These are phyloP conservation scores for Mayetiola destructor DNA, from an alignment of 2,888 invertebrate genomes.

Conservation along the genomic window DNA sequence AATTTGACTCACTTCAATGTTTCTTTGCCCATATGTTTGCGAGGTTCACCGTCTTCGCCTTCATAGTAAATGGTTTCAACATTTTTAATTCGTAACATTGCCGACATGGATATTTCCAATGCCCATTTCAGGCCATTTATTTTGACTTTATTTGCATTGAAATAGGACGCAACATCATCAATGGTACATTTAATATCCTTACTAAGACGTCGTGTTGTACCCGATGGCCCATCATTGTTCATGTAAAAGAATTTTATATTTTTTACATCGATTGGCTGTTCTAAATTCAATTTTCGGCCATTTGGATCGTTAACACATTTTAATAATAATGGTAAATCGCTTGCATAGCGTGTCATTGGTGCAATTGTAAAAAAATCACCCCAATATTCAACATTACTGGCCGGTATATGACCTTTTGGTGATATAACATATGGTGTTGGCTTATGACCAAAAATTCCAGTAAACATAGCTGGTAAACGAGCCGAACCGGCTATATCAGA, in stretches of 20 bases:
- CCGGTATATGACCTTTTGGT: slow-evolving; percentile 52
- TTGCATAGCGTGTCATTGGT: slow-evolving; percentile 75
- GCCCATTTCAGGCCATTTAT: slow-evolving; percentile 49
- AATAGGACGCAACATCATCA: slow-evolving; percentile 32
- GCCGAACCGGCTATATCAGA: slow-evolving; percentile 86
- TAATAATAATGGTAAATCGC: slow-evolving; percentile 62
- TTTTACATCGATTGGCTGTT: slow-evolving; percentile 38
- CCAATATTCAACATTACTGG: slow-evolving; percentile 43
- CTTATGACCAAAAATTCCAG: slow-evolving; percentile 88
- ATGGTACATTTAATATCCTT: slow-evolving; percentile 32
- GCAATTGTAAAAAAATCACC: slow-evolving; percentile 63
- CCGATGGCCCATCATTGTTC: slow-evolving; percentile 56
- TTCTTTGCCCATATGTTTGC: slow-evolving; percentile 46
- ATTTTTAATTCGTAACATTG: slow-evolving; percentile 46
- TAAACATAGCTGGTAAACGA: slow-evolving; percentile 77
- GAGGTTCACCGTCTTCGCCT: slow-evolving; percentile 45
- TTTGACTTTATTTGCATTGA: slow-evolving; percentile 40
- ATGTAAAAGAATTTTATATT: slow-evolving; percentile 65
- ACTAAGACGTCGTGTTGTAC: slow-evolving; percentile 39
- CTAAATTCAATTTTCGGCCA: slow-evolving; percentile 36
- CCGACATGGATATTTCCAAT: slow-evolving; percentile 44
- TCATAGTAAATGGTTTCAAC: slow-evolving; percentile 50
- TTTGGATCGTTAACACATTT: slow-evolving; percentile 48
- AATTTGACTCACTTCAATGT: slow-evolving; percentile 42
- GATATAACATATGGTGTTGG: slow-evolving; percentile 57